Evolutionary conservation across 2,797 vertebrate genomes (phyloP).

Genomic region (Sebastes vulpes): DNA sequence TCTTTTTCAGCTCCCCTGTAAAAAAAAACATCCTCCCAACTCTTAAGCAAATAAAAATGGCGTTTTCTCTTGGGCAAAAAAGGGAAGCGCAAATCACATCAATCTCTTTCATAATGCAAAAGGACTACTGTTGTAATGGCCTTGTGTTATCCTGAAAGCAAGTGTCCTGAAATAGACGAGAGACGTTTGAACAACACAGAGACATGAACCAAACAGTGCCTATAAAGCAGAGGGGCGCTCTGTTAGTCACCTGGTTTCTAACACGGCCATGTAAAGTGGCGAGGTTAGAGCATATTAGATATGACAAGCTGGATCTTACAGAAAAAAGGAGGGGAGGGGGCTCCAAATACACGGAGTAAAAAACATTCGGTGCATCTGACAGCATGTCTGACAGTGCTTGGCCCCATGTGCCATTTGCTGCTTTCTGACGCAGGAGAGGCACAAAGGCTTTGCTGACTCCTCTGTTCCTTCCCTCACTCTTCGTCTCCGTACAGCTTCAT

Average conservation of each 20-base stretch:
- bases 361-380: conserved; percentile 64
- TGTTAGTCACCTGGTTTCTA: conserved; percentile 64
- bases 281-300: conserved; percentile 58
- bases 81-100: conserved; percentile 55
- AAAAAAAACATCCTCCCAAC: conserved; percentile 23
- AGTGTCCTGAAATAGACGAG: conserved; percentile 69
- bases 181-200: conserved; percentile 41
- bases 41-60: conserved; percentile 63
- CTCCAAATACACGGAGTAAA: conserved; percentile 42
- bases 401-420: conserved; percentile 64
- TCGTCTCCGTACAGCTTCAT: conserved; percentile 48
- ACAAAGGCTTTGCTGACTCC: conserved; percentile 77
- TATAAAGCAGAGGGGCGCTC: conserved; percentile 34
- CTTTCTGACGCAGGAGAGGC: conserved; percentile 58
- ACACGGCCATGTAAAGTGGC: conserved; percentile 32
- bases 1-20: conserved; percentile 36
- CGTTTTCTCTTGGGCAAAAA: conserved; percentile 58
- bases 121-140: conserved; percentile 62
- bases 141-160: conserved; percentile 67
- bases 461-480: conserved; percentile 61
- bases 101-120: conserved; percentile 74
- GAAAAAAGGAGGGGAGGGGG: conserved; percentile 6
- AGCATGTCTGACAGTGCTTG: conserved; percentile 71
- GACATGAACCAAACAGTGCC: conserved; percentile 31
- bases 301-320: conserved; percentile 53